A percentile compares a stretch with the other conserved stretches of the same genome.
Conservation (phyloP, 2,113 vertebrate genomes). For the Labeo rohita region DNA sequence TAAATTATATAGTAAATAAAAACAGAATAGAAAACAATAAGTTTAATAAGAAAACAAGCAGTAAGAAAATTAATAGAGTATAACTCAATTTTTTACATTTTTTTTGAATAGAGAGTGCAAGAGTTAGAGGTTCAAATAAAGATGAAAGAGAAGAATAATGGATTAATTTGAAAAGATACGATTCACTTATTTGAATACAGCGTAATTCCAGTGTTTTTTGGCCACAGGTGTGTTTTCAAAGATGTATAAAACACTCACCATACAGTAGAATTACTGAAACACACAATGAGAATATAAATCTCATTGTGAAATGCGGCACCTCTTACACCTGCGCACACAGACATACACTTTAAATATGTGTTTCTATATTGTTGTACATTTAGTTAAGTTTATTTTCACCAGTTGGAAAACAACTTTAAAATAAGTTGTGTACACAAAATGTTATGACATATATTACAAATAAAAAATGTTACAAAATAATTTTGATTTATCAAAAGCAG, state of each 20-base stretch:
- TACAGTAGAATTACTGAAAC: neutral
- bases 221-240: neutral
- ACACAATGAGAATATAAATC: neutral
- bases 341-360: neutral
- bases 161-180: neutral
- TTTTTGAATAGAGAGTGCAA: no score
- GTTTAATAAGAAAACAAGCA: no score
- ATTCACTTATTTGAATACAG: neutral
- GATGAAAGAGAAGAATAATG: neutral
- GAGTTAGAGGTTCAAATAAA: no score
- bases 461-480: neutral
- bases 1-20: no score
- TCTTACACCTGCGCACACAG: neutral
- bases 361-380: neutral
- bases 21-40: no score
- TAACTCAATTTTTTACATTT: no score
- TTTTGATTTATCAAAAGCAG: neutral
- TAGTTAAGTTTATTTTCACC: neutral
- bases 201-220: neutral
- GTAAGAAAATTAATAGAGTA: no score
- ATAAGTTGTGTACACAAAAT: neutral
- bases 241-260: conserved; percentile 21
- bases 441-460: neutral
- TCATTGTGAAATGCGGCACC: neutral
- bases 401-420: neutral